Base-by-base conservation (phyloP, 2,888 invertebrate genomes). In the Synanthedon vespiformis region DNA sequence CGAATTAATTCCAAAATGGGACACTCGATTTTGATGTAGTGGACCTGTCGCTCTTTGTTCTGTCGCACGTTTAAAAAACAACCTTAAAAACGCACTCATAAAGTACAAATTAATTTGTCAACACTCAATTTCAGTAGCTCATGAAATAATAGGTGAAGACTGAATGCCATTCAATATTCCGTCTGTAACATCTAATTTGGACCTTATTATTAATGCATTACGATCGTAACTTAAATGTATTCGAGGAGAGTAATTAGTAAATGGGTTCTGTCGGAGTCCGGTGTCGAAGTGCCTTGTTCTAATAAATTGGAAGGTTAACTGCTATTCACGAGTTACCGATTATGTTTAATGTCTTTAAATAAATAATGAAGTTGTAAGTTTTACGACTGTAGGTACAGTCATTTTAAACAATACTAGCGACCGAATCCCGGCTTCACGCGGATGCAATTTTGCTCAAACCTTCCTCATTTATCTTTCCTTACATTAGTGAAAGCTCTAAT, bases 11-110 rank as follows among this genome's bases (percentile, higher is more conserved):
- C 76, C 78, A 84, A 86, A 85, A 84, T 79, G 74, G 83, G 82
- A 80, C 83, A 78, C 85, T 86, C 82, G 78, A 85, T 80, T 81
- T 83, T 87, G 86, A 87, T 82, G 79, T 83, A 86, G 82, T 83
- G 82, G 77, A 73, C 70, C 72, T 80, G 82, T 80, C 82, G 68
- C 60, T 62, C 56, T 58, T 59, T 56, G 58, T 56, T 53, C 22
- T 40, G 40, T 48, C 12, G 16, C 50, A 54, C 57, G 13, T 44
- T 44, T 14, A n/a, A 44, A 44, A 13, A 13, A 5, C n/a, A 44
- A 44, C 44, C 44, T 44, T 44, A 44, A 44, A 22, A 44, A 44
- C 14, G 44, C 14, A 44, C 14, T 1, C 5, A 3, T 14, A 44
- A n/a, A 44, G 44, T 14, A 13, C 44, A 44, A 11, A 6, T 13